Percentiles rank a stretch among this genome's conserved stretches.
Conservation (phyloP, 2,888 invertebrate species). For the Drosophila rubida region DNA sequence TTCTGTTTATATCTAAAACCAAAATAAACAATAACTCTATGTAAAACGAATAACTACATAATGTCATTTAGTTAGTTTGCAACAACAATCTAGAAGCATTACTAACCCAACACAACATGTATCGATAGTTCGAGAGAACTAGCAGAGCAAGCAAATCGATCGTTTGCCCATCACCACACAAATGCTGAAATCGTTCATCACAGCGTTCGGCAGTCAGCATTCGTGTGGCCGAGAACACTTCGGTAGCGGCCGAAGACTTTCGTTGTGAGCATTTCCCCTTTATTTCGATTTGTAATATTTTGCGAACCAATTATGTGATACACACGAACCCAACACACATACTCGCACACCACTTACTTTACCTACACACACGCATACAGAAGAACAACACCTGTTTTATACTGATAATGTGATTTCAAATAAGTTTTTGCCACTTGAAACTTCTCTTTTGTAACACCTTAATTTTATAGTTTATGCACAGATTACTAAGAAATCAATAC, state of each 20-base stretch:
- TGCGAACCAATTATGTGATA: conserved; percentile 66
- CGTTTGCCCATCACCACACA: conserved; percentile 18
- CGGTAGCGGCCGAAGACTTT: conserved; percentile 44
- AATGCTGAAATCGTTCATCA: conserved; percentile 15
- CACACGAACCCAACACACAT: conserved; percentile 23
- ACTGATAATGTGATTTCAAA: conserved; percentile 27
- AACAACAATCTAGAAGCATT: conserved; percentile 61
- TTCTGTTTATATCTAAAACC: conserved; percentile 39
- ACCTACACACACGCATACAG: conserved; percentile 7
- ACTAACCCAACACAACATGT: conserved; percentile 51
- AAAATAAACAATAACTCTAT: conserved; percentile 4
- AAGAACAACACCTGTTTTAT: conserved; percentile 14
- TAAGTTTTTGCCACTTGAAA: conserved; percentile 36
- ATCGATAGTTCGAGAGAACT: conserved; percentile 14
- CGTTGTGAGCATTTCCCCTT: conserved; percentile 53
- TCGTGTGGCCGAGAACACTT: conserved; percentile 32
- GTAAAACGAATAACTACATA: conserved; percentile 36
- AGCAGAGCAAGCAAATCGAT: conserved; percentile 20
- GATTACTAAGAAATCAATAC: conserved; percentile 23
- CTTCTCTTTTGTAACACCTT: conserved; percentile 44
- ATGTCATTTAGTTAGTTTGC: conserved; percentile 58
- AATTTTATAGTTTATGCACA: conserved; percentile 50
- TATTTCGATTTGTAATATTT: conserved; percentile 72
- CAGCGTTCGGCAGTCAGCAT: conserved; percentile 6
- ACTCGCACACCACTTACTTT: conserved; percentile 11